A percentile compares a stretch with the other conserved stretches of the same genome.
Conservation (phyloP, 1,140 invertebrate species). For the Holotrichia oblita region DNA sequence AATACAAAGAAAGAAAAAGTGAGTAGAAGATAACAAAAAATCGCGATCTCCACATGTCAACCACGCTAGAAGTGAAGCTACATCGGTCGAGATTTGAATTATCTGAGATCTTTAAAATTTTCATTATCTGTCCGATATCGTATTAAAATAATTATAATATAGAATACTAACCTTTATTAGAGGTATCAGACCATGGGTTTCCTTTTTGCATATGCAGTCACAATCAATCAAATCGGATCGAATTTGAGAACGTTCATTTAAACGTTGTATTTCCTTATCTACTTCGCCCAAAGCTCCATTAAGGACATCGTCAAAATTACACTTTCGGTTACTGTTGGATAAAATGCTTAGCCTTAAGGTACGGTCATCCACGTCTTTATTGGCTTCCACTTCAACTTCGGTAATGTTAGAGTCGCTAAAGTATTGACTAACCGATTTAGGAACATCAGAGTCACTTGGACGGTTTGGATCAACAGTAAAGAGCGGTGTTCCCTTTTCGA, state of each 20-base stretch:
- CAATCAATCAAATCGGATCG: not conserved
- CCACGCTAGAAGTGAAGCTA: no score
- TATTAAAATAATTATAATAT: no score
- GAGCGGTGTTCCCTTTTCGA: not conserved
- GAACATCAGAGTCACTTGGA: not conserved
- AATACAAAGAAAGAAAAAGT: no score
- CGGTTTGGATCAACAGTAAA: not conserved
- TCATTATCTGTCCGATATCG: no score
- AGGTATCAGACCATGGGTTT: no score
- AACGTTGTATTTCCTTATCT: not conserved
- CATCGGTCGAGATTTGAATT: no score
- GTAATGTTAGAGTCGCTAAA: not conserved
- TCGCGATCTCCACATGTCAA: no score
- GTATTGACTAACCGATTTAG: conserved; percentile 19
- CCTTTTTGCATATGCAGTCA: not conserved
- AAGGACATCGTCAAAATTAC: not conserved
- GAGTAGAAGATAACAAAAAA: no score
- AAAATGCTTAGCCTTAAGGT: not conserved
- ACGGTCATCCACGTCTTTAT: not conserved
- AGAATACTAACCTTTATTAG: no score
- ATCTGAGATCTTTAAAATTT: no score
- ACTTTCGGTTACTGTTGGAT: not conserved
- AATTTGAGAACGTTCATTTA: not conserved
- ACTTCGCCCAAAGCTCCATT: not conserved
- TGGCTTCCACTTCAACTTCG: no score